Evolutionary conservation across 1,140 invertebrate genomes (phyloP).

Genomic region (Acyrthosiphon pisum): DNA sequence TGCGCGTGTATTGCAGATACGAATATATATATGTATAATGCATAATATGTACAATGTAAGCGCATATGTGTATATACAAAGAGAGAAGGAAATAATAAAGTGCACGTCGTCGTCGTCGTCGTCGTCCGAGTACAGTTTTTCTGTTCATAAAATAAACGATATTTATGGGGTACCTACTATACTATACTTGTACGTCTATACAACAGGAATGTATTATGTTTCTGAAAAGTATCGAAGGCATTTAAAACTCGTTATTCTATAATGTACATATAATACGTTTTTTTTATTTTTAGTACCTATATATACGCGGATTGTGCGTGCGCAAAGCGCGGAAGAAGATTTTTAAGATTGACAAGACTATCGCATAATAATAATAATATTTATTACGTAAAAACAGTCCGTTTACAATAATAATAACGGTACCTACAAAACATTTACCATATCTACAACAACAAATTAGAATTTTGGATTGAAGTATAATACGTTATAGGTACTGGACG

Average conservation of each 20-base stretch:
- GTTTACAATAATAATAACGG: background rate
- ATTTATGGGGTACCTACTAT: constrained; percentile 34
- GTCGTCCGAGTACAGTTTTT: constrained; percentile 26
- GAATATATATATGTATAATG: background rate
- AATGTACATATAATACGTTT: background rate
- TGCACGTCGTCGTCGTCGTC: constrained; percentile 33
- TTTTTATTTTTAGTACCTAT: background rate
- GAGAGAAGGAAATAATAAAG: constrained; percentile 45
- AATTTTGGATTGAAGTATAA: too few species aligned
- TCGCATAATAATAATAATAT: too few species aligned
- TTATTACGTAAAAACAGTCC: too few species aligned
- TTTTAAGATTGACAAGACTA: background rate
- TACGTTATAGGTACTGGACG: too few species aligned
- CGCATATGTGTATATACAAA: background rate
- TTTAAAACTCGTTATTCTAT: constrained; percentile 35
- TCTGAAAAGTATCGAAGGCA: constrained; percentile 26
- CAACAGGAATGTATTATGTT: background rate
- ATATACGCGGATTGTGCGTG: background rate
- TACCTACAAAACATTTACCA: too few species aligned
- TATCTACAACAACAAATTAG: too few species aligned
- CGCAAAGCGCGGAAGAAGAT: background rate
- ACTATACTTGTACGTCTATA: background rate
- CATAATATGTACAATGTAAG: background rate
- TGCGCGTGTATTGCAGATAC: background rate
- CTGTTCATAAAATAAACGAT: constrained; percentile 51